Evolutionary conservation across 2,888 invertebrate species (phyloP), one percentile per base, ranked within the genome.

Genomic region (Netelia virgata): DNA sequence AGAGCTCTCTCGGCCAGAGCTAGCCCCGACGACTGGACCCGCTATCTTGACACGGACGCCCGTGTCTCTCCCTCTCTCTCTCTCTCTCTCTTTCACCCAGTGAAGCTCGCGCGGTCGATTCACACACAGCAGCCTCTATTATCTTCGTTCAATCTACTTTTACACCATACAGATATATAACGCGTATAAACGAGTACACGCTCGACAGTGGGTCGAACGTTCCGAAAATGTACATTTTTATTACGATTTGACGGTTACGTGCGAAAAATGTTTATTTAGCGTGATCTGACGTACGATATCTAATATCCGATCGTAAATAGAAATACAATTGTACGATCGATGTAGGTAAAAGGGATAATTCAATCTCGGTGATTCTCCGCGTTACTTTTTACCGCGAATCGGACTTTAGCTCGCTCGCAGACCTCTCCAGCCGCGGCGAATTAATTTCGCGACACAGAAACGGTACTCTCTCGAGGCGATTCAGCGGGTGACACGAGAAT

Each of bases 21-120:
- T 83, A 69, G 82, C 75, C 75, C 23, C 81, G 70, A 82, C 69
- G 84, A 88, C 89, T 89, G 83, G 86, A 87, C 86, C 89, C 85
- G 89, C 89, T 88, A 84, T 84, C 87, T 83, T 76, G 86, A 86
- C 83, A 86, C 83, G 87, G 86, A 84, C 69, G 11, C 82, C 36
- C 9, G 79, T 80, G 76, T 78, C 28, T 55, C 36, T 75, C 73
- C 47, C 70, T 47, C 63, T 64, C 28, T 68, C n/a, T 69, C 70
- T 70, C 10, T 78, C 78, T 70, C 53, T 69, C 78, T 78, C 70
- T 78, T 70, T 70, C 69, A 70, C 79, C 79, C 79, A 72, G 63
- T 70, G 63, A 57, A 84, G 75, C 84, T 78, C 84, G 84, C 85
- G 85, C 82, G 69, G 43, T 41, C 53, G 20, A 23, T 16, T 53